Evolutionary conservation across 2,888 invertebrate genomes (phyloP).

Genomic region (Hirtodrosophila cameraria): DNA sequence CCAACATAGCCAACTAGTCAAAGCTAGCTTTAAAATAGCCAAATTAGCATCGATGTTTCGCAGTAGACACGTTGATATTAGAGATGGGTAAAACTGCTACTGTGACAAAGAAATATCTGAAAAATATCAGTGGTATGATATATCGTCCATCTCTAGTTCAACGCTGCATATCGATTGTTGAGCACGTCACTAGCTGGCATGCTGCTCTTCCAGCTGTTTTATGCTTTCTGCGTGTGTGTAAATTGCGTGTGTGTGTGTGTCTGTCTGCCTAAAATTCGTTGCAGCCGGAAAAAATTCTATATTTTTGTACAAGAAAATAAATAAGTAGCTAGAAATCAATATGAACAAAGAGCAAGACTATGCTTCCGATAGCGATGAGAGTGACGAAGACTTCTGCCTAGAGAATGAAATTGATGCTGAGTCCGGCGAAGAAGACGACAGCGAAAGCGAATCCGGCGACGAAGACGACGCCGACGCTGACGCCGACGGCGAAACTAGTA

Average conservation of each 20-base stretch:
- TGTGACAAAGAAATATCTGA: too few relatives aligned
- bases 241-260: constrained; percentile 6
- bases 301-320: not conserved
- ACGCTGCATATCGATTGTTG: not conserved
- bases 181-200: not conserved
- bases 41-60: too few relatives aligned
- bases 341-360: constrained; percentile 84
- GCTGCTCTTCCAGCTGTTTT: constrained; percentile 32
- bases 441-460: constrained; percentile 31
- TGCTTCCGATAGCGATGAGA: constrained; percentile 89
- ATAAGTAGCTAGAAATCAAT: constrained; percentile 9
- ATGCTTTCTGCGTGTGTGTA: not conserved
- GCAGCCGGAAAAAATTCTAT: constrained; percentile 34
- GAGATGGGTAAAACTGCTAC: too few relatives aligned
- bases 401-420: constrained; percentile 85
- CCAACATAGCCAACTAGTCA: too few relatives aligned
- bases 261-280: not conserved
- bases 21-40: too few relatives aligned
- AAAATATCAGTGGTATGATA: too few relatives aligned
- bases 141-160: too few relatives aligned
- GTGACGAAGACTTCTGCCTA: constrained; percentile 92
- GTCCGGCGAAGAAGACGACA: constrained; percentile 42
- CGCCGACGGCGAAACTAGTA: constrained; percentile 8
- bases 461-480: constrained; percentile 30
- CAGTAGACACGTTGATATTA: too few relatives aligned